A percentile compares a stretch with the other conserved stretches of the same genome.
Conservation (phyloP, 2,113 vertebrate genomes). For the Oophaga pumilio region DNA sequence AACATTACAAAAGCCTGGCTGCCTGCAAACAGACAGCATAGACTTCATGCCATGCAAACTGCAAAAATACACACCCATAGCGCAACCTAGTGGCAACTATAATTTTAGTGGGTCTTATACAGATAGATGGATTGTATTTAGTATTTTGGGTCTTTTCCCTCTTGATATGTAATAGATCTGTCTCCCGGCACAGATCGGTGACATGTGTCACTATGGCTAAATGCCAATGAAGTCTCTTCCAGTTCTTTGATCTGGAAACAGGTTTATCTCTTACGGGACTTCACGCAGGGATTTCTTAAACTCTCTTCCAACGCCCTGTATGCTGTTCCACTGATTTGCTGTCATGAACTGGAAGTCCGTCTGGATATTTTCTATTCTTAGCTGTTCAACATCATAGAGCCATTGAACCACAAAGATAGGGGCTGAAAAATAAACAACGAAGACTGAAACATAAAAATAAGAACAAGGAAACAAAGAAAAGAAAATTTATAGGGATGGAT, state of each 20-base stretch:
- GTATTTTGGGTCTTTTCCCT: background rate
- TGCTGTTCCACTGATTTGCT: slow-evolving; percentile 79
- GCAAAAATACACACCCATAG: no score
- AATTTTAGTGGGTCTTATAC: no score
- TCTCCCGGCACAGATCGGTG: background rate
- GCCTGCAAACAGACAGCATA: no score
- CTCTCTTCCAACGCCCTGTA: slow-evolving; percentile 78
- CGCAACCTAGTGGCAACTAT: no score
- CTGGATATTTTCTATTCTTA: slow-evolving; percentile 80
- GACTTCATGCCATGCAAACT: no score
- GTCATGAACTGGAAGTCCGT: slow-evolving; percentile 75
- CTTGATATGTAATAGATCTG: background rate
- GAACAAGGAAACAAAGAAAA: no score
- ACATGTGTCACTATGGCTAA: background rate
- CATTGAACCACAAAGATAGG: slow-evolving; percentile 82
- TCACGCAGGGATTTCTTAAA: slow-evolving; percentile 77
- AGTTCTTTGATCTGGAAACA: slow-evolving; percentile 29
- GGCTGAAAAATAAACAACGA: slow-evolving; percentile 63
- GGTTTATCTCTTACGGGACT: slow-evolving; percentile 72
- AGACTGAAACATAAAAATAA: background rate
- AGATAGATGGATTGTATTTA: background rate
- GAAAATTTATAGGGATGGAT: background rate
- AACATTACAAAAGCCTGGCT: no score
- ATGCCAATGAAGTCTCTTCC: slow-evolving; percentile 14
- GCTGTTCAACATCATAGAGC: slow-evolving; percentile 83